Evolutionary conservation across 2,797 vertebrate genomes (phyloP).

Genomic region (Sternarchorhynchus goeldii): DNA sequence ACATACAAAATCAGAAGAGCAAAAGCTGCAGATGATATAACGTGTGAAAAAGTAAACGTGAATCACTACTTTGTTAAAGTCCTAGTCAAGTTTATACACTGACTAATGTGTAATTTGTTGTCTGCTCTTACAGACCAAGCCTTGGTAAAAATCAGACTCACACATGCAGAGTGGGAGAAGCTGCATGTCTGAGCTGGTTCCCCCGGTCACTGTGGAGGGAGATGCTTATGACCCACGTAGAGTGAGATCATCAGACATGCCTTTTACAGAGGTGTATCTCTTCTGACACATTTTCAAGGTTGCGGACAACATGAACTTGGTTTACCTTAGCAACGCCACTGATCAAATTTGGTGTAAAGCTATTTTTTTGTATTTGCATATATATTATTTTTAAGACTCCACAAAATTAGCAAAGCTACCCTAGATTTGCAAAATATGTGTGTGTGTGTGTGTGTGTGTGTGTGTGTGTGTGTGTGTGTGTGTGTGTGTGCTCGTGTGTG

Average conservation of each 20-base stretch:
- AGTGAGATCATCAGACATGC: slow-evolving; percentile 36
- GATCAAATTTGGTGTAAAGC: not conserved
- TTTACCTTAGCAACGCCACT: not conserved
- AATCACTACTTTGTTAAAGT: slow-evolving; percentile 40
- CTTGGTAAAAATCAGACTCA: slow-evolving; percentile 10
- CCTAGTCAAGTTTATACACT: slow-evolving; percentile 8
- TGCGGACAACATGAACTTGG: not conserved
- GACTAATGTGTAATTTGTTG: slow-evolving; percentile 24
- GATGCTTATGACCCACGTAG: slow-evolving; percentile 22
- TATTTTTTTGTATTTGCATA: not conserved
- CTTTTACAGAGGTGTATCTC: slow-evolving; percentile 11
- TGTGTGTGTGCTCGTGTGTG: too few relatives aligned
- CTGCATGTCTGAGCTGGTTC: slow-evolving; percentile 45
- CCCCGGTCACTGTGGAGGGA: slow-evolving; percentile 34
- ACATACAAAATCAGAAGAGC: not conserved
- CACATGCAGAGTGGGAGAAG: slow-evolving; percentile 12
- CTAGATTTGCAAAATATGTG: not conserved
- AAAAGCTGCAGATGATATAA: slow-evolving; percentile 18
- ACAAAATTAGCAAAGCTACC: not conserved
- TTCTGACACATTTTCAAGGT: not conserved
- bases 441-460: too few relatives aligned
- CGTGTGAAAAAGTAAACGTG: slow-evolving; percentile 36
- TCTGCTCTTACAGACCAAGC: slow-evolving; percentile 2
- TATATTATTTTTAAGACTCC: not conserved
- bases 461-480: too few relatives aligned